Conservation (phyloP, 2,113 vertebrate genomes). For the Muntiacus reevesi region DNA sequence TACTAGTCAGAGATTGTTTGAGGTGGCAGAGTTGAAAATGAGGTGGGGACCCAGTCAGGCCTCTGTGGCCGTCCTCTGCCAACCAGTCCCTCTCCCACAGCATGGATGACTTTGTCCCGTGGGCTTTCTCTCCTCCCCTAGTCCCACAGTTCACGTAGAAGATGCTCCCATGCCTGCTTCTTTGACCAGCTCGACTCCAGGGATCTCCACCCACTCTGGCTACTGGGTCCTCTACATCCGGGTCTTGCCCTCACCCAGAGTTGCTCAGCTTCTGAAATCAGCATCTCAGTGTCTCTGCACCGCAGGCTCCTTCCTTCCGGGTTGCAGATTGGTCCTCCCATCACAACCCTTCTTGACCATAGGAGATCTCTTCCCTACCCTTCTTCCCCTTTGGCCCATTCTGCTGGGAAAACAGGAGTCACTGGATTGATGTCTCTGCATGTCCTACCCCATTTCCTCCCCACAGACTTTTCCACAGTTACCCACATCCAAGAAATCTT, state of each 20-base stretch:
- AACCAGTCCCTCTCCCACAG: neutral
- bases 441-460: neutral
- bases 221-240: neutral
- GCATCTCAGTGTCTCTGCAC: neutral
- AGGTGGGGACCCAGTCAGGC: neutral
- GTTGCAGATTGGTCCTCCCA: neutral
- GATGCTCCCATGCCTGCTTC: neutral
- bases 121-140: neutral
- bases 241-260: neutral
- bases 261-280: neutral
- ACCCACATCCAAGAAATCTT: neutral
- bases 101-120: accelerated
- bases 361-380: neutral
- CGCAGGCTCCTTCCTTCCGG: neutral
- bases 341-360: neutral
- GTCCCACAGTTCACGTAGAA: neutral
- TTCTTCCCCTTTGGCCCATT: neutral
- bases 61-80: accelerated
- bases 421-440: neutral
- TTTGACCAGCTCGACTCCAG: neutral
- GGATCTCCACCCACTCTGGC: neutral
- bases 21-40: neutral
- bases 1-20: neutral
- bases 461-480: neutral
- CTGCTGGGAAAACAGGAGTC: neutral